Evolutionary conservation across 2,888 invertebrate genomes (phyloP), one percentile per base, ranked within the genome.

Genomic region (Polymixis lichenea): DNA sequence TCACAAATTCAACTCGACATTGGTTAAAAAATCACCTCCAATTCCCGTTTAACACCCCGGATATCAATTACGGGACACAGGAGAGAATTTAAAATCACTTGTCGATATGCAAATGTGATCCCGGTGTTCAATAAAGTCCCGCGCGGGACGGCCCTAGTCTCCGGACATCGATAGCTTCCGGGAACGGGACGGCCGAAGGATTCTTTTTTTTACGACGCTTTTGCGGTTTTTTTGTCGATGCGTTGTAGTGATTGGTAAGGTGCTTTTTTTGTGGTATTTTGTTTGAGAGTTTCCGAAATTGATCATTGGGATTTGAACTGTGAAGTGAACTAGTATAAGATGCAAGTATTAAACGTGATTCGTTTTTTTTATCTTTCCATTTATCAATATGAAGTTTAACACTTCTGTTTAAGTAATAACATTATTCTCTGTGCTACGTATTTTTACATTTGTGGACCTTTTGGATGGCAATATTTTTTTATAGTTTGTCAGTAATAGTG

Each of bases 81-180:
- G 84, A 88, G 89, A 87, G 88, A 87, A 89, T 89, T 91, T 90
- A 89, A 91, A 91, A 90, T 89, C 90, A 84, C 91, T 91, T 91
- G 92, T 93, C 94, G 94, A 94, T 94, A 95, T 95, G 95, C 94
- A 95, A 95, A 95, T 95, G 91, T 78, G 92, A 92, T 92, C 89
- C 91, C 90, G 90, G 90, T 91, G 91, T 91, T 93, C 92, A 88
- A 92, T 92, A 89, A 82, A 87, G 86, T 89, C 88, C 87, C 85
- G 82, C 55, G 68, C 83, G 85, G 86, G 78, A 80, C 88, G 88
- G 89, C 91, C 88, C 88, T 86, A 84, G 75, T 73, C 71, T 72
- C 86, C 90, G 89, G 93, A 93, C 94, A 95, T 95, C 95, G 95
- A 96, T 96, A 94, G 94, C 93, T 93, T 92, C 92, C 92, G 90